Base-by-base conservation (phyloP, 2,888 invertebrate species). In the Coecobrya sp. region DNA sequence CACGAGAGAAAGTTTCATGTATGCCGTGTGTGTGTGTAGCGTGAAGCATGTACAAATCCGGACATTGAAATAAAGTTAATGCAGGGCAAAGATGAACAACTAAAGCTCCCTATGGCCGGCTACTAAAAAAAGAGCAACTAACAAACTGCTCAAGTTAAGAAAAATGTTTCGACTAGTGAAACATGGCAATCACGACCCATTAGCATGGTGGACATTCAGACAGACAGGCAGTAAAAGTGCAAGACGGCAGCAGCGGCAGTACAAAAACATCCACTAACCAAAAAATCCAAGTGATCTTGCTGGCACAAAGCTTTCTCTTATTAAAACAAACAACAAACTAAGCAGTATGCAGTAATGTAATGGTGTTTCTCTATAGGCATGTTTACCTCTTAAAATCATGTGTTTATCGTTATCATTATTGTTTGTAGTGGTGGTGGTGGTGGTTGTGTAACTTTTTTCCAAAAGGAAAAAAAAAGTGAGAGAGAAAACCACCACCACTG, bases 131-230 rank as follows among this genome's bases (percentile, higher is more conserved):
- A 70, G 82, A 82, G 70, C 65, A 91, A 90, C 86, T 79, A 90
- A 86, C 79, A 79, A 90, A 86, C 70, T 86, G 70, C 62, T 68
- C 89, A 52, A 81, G 62, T 59, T 62, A 62, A 45, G 84, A 86
- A 86, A 65, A 91, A 91, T 91, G 91, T 81, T 86, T 86, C 10
- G 16, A 82, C 85, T 86, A 91, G 81, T 81, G 86, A 86, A 91
- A 91, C 91, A 91, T 91, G 91, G 86, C 91, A 91, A 91, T 91
- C 91, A 91, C 91, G 91, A 91, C 91, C 91, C 86, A 91, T 91
- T 91, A 91, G 86, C 91, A 91, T 91, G 91, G 91, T 91, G 86
- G 91, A 86, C 91, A 91, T 81, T 91, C 79, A 30, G 86, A 91
- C 91, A 91, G 91, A 91, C 86, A 79, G 81, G 62, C 68, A 85